Evolutionary conservation across 2,797 vertebrate species (phyloP), one percentile per base, ranked within the genome.

Genomic region (Ibycter americanus): DNA sequence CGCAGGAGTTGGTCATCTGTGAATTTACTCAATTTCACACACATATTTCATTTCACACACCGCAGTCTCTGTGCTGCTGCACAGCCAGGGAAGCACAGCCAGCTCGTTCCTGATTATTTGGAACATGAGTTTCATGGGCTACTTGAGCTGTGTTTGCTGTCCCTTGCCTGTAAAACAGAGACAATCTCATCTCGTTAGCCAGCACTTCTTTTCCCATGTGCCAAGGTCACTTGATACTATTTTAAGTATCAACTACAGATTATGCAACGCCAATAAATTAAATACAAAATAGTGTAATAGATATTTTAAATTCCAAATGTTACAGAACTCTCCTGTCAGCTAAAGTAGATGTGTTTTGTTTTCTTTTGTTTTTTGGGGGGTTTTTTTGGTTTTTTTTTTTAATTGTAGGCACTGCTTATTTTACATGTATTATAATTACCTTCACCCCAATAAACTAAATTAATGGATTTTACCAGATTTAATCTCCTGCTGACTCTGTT

Each of bases 41-140:
- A 89, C 63, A 82, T 89, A 87, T 89, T 92, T 96, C 82, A 96
- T 96, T 95, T 96, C 94, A 93, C 83, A 93, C 72, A 29, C 83
- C 5, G 9, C 0, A 1, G 70, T 66, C 40, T 81, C 73, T 42
- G 32, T 78, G 72, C 79, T 34, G n/a, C 84, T 83, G 56, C 49
- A 74, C 71, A 81, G 54, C 17, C 68, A 83, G 61, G n/a, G 56
- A 91, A 95, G 79, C 61, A 59, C 42, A 93, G 61, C 29, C 32
- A 83, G 25, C 65, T 88, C 6, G 0, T 95, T 85, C 96, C 73
- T 80, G 85, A 90, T 96, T 95, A 93, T 88, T 83, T 91, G 61
- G 72, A 93, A 91, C 81, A 92, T 21, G 70, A 87, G 32, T 90
- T 96, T 92, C 83, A 86, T 40, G 68, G 79, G 65, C 70, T 94